phyloP scores from a whole-genome alignment of 2,113 vertebrate species.

The Upupa epops region DNA sequence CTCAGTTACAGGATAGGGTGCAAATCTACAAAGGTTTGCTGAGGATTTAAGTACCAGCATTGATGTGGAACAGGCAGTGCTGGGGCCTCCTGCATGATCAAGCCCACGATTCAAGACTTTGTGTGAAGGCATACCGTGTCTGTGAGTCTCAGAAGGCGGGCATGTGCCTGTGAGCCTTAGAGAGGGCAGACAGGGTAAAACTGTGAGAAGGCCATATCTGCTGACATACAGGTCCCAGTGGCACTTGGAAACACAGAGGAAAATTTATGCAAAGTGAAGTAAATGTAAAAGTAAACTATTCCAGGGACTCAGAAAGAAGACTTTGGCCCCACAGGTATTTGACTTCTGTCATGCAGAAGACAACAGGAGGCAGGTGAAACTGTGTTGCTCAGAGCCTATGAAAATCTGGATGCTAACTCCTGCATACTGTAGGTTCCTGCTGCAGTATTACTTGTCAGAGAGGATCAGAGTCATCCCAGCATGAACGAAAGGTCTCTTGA shows the following conservation, averaged over 20 bases:
- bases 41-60: neutral
- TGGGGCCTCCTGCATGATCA: neutral
- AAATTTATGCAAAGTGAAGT: neutral
- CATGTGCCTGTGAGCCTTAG: neutral
- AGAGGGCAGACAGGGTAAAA: neutral
- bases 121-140: neutral
- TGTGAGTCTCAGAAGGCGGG: neutral
- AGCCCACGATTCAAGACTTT: neutral
- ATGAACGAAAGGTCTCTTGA: neutral
- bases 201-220: accelerated
- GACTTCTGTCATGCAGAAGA: neutral
- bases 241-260: neutral
- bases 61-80: neutral
- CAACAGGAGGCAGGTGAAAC: neutral
- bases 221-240: neutral
- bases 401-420: neutral
- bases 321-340: neutral
- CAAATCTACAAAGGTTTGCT: neutral
- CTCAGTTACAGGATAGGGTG: neutral
- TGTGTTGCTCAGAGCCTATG: neutral
- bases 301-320: neutral
- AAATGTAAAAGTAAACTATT: neutral
- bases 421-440: neutral
- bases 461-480: neutral
- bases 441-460: neutral